Percentiles rank a stretch among this genome's conserved stretches.
Conservation (phyloP, 64 coral and sea anemone species). For the Stichodactyla helianthus region DNA sequence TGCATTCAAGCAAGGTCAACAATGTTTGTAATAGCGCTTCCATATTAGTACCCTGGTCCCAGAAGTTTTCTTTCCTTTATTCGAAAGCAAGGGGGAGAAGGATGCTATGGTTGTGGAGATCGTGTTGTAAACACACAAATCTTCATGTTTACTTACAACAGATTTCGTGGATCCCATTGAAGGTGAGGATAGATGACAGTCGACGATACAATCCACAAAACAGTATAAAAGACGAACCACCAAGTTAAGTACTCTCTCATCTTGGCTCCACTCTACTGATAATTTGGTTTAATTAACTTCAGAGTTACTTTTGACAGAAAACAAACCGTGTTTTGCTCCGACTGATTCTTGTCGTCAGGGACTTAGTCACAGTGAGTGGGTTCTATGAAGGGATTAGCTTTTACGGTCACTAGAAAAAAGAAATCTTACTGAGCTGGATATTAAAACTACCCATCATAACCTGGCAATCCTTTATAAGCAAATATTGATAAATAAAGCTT, state of each 20-base stretch:
- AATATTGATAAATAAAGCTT: neutral
- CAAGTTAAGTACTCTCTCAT: neutral
- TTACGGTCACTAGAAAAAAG: neutral
- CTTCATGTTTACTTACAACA: conserved; percentile 19
- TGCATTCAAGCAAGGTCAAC: no score
- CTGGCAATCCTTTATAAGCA: neutral
- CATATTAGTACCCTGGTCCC: no score
- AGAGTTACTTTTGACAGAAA: neutral
- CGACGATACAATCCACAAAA: neutral
- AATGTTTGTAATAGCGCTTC: no score
- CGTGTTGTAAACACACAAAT: neutral
- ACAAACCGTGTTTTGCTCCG: neutral
- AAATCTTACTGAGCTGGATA: neutral
- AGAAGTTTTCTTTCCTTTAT: no score
- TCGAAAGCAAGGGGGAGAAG: no score
- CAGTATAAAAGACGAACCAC: neutral
- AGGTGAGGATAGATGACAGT: conserved; percentile 19
- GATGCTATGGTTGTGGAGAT: no score
- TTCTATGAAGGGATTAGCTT: neutral
- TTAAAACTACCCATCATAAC: neutral
- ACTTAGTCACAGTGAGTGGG: neutral
- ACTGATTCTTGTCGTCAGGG: neutral
- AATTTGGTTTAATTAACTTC: neutral
- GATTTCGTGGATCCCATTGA: conserved; percentile 23
- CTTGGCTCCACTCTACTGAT: neutral